A percentile compares a stretch with the other conserved stretches of the same genome.
Evolutionary conservation across 2,797 vertebrate genomes (phyloP).

Genomic region (Trachops cirrhosus): DNA sequence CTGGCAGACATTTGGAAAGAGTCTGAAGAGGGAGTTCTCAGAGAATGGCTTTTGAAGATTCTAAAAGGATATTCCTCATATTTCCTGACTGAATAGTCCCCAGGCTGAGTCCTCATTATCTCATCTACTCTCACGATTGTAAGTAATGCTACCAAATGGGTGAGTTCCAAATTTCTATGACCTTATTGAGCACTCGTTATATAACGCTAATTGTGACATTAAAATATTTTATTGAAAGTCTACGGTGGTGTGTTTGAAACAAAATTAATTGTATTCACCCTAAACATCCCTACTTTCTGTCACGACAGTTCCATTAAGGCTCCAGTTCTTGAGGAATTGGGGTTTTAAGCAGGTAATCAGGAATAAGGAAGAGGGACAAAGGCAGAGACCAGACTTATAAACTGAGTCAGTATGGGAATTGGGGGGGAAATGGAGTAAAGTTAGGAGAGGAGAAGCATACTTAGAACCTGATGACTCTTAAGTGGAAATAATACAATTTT

Average conservation of each 20-base stretch:
- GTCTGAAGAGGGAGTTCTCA: background rate
- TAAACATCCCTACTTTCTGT: background rate
- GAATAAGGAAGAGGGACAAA: background rate
- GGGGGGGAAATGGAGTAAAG: background rate
- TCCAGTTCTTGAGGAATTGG: background rate
- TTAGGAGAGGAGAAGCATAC: background rate
- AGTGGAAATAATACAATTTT: background rate
- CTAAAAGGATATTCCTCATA: background rate
- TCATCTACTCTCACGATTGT: background rate
- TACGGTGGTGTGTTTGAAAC: background rate
- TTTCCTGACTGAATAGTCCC: background rate
- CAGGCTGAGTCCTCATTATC: background rate
- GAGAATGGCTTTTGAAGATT: background rate
- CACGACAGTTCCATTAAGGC: background rate
- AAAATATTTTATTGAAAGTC: background rate
- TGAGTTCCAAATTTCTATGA: background rate
- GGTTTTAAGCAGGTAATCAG: background rate
- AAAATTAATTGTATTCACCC: background rate
- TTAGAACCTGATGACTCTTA: background rate
- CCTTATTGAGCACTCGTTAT: background rate
- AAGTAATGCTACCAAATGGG: background rate
- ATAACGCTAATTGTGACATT: background rate
- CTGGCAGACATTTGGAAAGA: background rate
- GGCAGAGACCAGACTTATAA: background rate
- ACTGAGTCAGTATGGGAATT: background rate